A percentile compares a stretch with the other conserved stretches of the same genome.
Conservation (phyloP, 2,113 vertebrate species). For the Recurvirostra avosetta region DNA sequence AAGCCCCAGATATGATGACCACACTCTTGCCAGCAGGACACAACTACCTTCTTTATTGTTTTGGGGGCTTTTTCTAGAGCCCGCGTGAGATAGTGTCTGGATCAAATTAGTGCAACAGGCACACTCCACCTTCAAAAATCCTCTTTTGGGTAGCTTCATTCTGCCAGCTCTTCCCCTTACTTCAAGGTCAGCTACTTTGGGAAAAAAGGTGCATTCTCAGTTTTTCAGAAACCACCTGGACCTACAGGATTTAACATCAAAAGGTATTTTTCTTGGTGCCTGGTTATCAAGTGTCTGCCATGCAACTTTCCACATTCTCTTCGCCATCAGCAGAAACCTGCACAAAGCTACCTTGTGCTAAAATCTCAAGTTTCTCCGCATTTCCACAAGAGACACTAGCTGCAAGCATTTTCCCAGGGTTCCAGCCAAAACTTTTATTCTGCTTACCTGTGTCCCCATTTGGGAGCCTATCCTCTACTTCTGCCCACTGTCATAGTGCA, state of each 20-base stretch:
- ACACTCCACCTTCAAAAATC: not conserved
- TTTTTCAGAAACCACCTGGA: not conserved
- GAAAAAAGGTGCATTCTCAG: not conserved
- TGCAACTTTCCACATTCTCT: slow-evolving; percentile 10
- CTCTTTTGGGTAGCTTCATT: not conserved
- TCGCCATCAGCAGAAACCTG: slow-evolving; percentile 37
- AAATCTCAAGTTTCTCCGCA: slow-evolving; percentile 69
- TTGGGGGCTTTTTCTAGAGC: not conserved
- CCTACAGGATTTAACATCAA: slow-evolving; percentile 19
- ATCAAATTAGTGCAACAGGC: not conserved
- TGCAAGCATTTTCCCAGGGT: slow-evolving; percentile 76
- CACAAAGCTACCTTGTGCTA: slow-evolving; percentile 72
- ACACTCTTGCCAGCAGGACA: not conserved
- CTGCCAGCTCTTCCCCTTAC: not conserved
- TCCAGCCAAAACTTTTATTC: slow-evolving; percentile 67
- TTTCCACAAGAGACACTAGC: slow-evolving; percentile 55
- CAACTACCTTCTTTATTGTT: not conserved
- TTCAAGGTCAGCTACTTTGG: not conserved
- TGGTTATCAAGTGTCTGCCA: slow-evolving; percentile 45
- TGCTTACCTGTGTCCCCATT: slow-evolving; percentile 43
- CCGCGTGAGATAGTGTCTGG: not conserved
- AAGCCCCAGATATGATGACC: not conserved
- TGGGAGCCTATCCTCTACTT: slow-evolving; percentile 12
- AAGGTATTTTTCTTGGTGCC: slow-evolving; percentile 1
- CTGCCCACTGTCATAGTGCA: slow-evolving; percentile 43